These are phyloP conservation scores for Leptodactylus fuscus DNA, from an alignment of 2,113 vertebrate genomes.

Conservation along the genomic window DNA sequence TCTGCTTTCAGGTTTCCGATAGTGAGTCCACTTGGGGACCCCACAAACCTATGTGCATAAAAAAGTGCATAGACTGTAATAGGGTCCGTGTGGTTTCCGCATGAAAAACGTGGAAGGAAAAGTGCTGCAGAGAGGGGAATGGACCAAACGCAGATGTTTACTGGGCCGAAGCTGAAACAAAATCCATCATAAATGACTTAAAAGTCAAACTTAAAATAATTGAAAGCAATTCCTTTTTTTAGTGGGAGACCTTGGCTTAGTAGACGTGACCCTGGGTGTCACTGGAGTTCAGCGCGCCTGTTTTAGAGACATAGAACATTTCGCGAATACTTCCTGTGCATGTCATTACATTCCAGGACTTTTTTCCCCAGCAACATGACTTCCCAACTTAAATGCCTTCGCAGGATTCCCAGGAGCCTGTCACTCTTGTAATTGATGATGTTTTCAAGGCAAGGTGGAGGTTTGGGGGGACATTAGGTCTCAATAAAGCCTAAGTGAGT, in stretches of 20 bases:
- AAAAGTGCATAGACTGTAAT: too few species aligned
- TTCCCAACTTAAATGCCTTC: constrained; percentile 81
- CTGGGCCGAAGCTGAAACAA: too few species aligned
- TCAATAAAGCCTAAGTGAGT: constrained; percentile 72
- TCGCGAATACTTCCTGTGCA: constrained; percentile 63
- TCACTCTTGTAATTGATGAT: constrained; percentile 90
- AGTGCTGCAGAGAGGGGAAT: too few species aligned
- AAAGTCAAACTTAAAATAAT: too few species aligned
- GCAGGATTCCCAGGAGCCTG: constrained; percentile 79
- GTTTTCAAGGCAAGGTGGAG: constrained; percentile 92
- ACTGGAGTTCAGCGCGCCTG: neutral
- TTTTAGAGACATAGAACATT: constrained; percentile 43
- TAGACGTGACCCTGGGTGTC: constrained; percentile 1
- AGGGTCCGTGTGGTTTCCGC: too few species aligned
- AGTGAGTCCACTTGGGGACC: too few species aligned
- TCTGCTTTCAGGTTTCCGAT: too few species aligned
- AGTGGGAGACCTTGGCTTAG: neutral
- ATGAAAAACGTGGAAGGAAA: too few species aligned
- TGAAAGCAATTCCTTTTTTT: constrained; percentile 12
- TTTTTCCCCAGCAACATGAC: constrained; percentile 80
- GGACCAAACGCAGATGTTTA: too few species aligned
- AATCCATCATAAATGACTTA: too few species aligned
- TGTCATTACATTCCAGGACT: constrained; percentile 69
- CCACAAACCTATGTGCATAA: too few species aligned
- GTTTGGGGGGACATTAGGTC: constrained; percentile 77